Conservation (phyloP, 2,113 vertebrate genomes). For the Balaeniceps rex region DNA sequence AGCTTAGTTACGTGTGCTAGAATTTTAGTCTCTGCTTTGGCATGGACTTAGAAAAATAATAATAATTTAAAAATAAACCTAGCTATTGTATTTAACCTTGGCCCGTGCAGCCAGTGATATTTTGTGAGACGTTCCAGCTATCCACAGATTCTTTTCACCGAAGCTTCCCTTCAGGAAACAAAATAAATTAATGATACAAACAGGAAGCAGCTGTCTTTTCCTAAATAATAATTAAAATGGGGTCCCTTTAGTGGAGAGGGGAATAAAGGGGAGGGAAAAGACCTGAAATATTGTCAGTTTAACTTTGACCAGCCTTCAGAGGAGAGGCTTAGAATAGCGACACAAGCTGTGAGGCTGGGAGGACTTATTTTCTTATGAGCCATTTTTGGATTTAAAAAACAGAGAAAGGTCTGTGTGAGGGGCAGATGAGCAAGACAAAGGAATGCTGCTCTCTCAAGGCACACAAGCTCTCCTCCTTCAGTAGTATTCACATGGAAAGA, state of each 20-base stretch:
- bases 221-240: constrained; percentile 71
- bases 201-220: constrained; percentile 74
- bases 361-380: background rate
- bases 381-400: constrained; percentile 19
- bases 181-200: constrained; percentile 75
- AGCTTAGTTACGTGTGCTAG: constrained; percentile 30
- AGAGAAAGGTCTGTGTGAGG: background rate
- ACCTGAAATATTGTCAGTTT: constrained; percentile 22
- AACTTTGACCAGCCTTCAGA: constrained; percentile 41
- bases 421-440: constrained; percentile 47
- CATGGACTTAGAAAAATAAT: constrained; percentile 49
- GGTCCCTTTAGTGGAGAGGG: background rate
- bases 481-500: constrained; percentile 14
- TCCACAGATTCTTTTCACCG: constrained; percentile 58
- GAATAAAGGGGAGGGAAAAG: constrained; percentile 38
- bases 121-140: constrained; percentile 58
- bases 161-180: constrained; percentile 74
- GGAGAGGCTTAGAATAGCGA: constrained; percentile 23
- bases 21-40: constrained; percentile 41
- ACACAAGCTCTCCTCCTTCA: background rate
- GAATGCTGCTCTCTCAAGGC: constrained; percentile 22
- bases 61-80: constrained; percentile 67
- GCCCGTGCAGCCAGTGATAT: constrained; percentile 34
- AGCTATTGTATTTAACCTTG: constrained; percentile 71
- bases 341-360: constrained; percentile 12